A percentile compares a stretch with the other conserved stretches of the same genome.
phyloP scores from a whole-genome alignment of 1,140 invertebrate genomes.

The Drosophila tropicalis region DNA sequence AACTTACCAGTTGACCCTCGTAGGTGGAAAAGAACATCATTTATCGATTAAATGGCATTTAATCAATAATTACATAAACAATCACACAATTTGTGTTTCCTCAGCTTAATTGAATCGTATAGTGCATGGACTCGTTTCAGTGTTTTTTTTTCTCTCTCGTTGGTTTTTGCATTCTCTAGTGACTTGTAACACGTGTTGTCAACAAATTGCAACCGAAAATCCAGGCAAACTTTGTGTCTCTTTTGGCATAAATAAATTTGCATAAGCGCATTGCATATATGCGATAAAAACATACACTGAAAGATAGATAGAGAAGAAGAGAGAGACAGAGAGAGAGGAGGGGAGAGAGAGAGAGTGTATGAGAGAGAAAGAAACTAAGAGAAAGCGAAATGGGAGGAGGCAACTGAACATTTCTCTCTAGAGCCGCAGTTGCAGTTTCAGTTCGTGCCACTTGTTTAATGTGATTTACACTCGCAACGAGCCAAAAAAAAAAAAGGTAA shows the following conservation, averaged over 20 bases:
- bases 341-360: not conserved
- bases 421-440: constrained; percentile 37
- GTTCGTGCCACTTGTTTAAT: constrained; percentile 63
- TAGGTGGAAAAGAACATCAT: too few species aligned
- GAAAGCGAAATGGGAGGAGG: not conserved
- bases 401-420: constrained; percentile 27
- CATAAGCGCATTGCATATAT: constrained; percentile 67
- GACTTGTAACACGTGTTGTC: constrained; percentile 70
- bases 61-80: too few species aligned
- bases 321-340: not conserved
- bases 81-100: not conserved
- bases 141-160: too few species aligned
- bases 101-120: not conserved
- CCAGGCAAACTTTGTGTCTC: constrained; percentile 68
- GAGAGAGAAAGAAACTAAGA: not conserved
- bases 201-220: constrained; percentile 76
- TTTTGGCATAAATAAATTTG: constrained; percentile 78
- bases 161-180: not conserved
- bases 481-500: constrained; percentile 49
- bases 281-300: constrained; percentile 18
- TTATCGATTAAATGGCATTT: too few species aligned
- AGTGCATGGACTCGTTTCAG: constrained; percentile 15
- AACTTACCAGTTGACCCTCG: too few species aligned
- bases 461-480: constrained; percentile 69
- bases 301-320: not conserved